phyloP scores from a whole-genome alignment of 1,140 invertebrate species.

The Colletes latitarsis region DNA sequence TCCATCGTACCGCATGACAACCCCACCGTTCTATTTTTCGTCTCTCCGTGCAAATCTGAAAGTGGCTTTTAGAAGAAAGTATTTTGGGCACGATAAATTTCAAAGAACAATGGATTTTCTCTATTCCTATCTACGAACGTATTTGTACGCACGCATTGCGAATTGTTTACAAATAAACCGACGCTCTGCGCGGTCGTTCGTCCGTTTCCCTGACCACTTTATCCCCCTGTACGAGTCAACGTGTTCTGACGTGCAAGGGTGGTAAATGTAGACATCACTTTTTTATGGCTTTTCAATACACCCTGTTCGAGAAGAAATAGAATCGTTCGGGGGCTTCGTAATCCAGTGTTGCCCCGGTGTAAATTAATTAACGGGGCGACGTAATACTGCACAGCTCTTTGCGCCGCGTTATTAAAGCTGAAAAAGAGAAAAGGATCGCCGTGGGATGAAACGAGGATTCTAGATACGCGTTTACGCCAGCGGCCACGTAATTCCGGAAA shows the following conservation, averaged over 20 bases:
- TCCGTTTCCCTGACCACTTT: no score
- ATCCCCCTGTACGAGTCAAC: no score
- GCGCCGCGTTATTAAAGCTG: slow-evolving; percentile 42
- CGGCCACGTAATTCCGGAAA: slow-evolving; percentile 42
- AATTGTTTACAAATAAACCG: no score
- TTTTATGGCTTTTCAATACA: not conserved
- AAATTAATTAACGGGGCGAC: slow-evolving; percentile 62
- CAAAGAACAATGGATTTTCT: no score
- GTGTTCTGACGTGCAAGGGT: not conserved
- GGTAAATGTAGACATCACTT: not conserved
- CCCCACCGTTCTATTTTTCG: no score
- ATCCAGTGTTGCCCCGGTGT: slow-evolving; percentile 39
- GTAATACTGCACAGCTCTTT: slow-evolving; percentile 24
- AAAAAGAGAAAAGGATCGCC: slow-evolving; percentile 50
- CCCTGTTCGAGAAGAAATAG: not conserved
- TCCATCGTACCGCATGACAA: no score
- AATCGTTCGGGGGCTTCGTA: slow-evolving; percentile 28
- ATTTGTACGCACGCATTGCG: no score
- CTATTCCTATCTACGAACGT: no score
- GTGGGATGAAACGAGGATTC: slow-evolving; percentile 42
- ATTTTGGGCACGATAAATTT: no score
- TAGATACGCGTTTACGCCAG: slow-evolving; percentile 35
- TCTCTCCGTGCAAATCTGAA: no score
- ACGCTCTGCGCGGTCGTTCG: no score
- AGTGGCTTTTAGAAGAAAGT: no score